These are phyloP conservation scores for Amiota communis DNA, from an alignment of 2,888 invertebrate species.

Conservation along the genomic window DNA sequence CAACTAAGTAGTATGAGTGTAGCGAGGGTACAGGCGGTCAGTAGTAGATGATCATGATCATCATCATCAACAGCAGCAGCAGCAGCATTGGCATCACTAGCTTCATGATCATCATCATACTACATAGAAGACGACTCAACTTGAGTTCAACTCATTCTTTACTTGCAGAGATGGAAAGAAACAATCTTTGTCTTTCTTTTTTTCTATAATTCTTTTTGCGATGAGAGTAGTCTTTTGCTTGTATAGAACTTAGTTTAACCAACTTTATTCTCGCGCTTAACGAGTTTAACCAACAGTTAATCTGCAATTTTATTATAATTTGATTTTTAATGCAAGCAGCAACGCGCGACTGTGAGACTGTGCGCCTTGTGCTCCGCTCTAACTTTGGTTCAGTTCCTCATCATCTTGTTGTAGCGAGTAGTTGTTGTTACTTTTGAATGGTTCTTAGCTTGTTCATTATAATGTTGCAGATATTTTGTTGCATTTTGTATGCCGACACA, in stretches of 20 bases:
- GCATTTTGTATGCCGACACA: conserved; percentile 8
- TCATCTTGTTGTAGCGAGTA: too few relatives aligned
- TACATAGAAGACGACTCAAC: background rate
- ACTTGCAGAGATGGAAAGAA: too few relatives aligned
- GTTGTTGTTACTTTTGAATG: too few relatives aligned
- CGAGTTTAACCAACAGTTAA: conserved; percentile 59
- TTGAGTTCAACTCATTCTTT: too few relatives aligned
- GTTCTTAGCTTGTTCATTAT: conserved; percentile 51
- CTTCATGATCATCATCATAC: background rate
- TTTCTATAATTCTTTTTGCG: too few relatives aligned
- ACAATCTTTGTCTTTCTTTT: too few relatives aligned
- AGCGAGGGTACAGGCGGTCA: conserved; percentile 17
- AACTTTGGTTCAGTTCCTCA: too few relatives aligned
- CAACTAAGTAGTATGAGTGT: background rate
- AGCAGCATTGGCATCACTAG: background rate
- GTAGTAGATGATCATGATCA: conserved; percentile 30
- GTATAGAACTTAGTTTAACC: background rate
- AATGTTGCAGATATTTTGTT: conserved; percentile 48
- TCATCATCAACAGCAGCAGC: background rate
- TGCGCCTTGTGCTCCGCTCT: conserved; percentile 47
- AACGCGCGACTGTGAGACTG: background rate
- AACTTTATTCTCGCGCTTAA: background rate
- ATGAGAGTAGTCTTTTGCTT: too few relatives aligned
- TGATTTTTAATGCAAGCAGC: conserved; percentile 61
- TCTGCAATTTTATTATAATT: conserved; percentile 68